Evolutionary conservation across 2,888 invertebrate species (phyloP), one percentile per base, ranked within the genome.

Genomic region (Ischnus inquisitorius): DNA sequence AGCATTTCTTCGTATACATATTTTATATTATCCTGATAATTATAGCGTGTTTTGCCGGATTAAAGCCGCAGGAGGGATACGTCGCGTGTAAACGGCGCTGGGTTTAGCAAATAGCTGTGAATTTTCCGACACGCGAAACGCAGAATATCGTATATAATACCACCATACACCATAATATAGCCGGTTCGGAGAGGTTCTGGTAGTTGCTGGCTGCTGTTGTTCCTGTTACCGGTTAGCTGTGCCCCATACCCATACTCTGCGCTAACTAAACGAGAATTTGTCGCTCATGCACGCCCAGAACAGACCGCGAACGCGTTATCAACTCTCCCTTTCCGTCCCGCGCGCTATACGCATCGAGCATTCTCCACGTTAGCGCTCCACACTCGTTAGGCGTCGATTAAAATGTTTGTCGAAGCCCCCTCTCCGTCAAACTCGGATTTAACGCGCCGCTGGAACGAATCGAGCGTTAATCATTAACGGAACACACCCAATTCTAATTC

Each of bases 11-110:
- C 46, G 57, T 79, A 48, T 65, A 34, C 34, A 34, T 68, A 74
- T 83, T 83, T 83, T 83, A 83, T 83, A 79, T 83, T 79, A 83
- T 68, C 57, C 79, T 74, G 74, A 83, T 83, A 83, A 83, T 83
- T 79, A 83, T 83, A 67, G 75, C 62, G 62, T 74, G 68, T 82
- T 79, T 62, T 25, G 74, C 12, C 28, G 82, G 82, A 83, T 83
- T 79, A 79, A 83, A 54, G 60, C 25, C 14, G 46, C 60, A 22
- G 64, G 43, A 5, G 28, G 25, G 25, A 14, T 12, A 25, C 48
- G 25, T 67, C 68, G 71, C 74, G 16, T 51, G 67, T 39, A 74
- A 79, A 74, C 72, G 60, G 64, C 4, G 41, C 12, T 19, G 39
- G 62, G 48, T 62, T n/a, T 62, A 46, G 78, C 78, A 78, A 82